phyloP scores from a whole-genome alignment of 2,797 vertebrate species.

The Clamator glandarius region DNA sequence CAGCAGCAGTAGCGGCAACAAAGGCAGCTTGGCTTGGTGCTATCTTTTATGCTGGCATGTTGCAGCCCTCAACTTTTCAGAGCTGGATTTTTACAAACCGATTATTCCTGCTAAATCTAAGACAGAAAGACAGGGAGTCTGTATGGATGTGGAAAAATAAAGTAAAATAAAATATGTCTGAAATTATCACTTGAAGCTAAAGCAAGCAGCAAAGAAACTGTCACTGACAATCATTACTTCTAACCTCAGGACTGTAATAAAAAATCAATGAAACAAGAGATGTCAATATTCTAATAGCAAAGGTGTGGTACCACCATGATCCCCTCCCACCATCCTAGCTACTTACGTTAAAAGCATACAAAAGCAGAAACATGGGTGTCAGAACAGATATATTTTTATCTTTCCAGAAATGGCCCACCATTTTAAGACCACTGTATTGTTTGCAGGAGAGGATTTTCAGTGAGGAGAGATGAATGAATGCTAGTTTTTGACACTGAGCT shows the following conservation, averaged over 20 bases:
- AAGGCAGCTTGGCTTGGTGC: constrained; percentile 77
- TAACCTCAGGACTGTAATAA: constrained; percentile 88
- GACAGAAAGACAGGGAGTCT: neutral
- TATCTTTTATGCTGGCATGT: constrained; percentile 79
- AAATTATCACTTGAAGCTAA: constrained; percentile 78
- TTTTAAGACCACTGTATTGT: neutral
- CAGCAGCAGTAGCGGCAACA: constrained; percentile 50
- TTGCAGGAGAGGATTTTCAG: neutral
- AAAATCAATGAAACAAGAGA: constrained; percentile 91
- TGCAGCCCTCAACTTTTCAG: constrained; percentile 68
- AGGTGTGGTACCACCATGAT: constrained; percentile 54
- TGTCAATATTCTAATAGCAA: constrained; percentile 86
- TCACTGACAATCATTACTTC: constrained; percentile 82
- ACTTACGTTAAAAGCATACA: neutral
- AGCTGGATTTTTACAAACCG: constrained; percentile 12
- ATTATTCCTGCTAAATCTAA: constrained; percentile 4
- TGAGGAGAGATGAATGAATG: neutral
- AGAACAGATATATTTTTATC: neutral
- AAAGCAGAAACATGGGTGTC: neutral
- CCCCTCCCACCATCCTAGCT: neutral
- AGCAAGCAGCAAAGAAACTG: constrained; percentile 82
- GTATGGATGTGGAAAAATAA: constrained; percentile 24
- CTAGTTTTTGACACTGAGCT: neutral
- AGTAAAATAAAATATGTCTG: constrained; percentile 75
- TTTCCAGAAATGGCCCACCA: neutral